phyloP scores from a whole-genome alignment of 1,140 invertebrate genomes.

The Drosophila ogumai region DNA sequence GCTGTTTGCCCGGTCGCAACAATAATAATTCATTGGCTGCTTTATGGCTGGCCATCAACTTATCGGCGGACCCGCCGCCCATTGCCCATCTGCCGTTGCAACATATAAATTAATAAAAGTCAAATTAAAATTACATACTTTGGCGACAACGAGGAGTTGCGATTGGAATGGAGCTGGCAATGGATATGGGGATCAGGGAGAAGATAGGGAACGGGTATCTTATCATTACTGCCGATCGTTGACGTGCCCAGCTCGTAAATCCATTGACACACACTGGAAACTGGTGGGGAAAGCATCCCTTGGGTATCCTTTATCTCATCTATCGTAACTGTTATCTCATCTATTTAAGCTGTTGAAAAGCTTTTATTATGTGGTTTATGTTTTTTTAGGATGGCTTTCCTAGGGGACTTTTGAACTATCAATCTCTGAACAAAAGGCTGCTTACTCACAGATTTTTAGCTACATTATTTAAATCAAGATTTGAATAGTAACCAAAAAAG shows the following conservation, averaged over 20 bases:
- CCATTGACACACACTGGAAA: neutral
- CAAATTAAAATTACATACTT: constrained; percentile 71
- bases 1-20: constrained; percentile 43
- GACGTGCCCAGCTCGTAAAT: constrained; percentile 13
- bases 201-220: constrained; percentile 12
- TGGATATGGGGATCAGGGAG: constrained; percentile 5
- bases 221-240: constrained; percentile 29
- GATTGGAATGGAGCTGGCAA: constrained; percentile 12
- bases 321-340: neutral
- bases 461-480: neutral
- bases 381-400: neutral
- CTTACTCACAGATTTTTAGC: neutral
- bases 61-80: constrained; percentile 58
- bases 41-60: constrained; percentile 79
- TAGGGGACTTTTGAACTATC: neutral
- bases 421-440: constrained; percentile 19
- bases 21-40: constrained; percentile 78
- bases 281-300: neutral
- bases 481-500: neutral
- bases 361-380: neutral
- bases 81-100: constrained; percentile 10
- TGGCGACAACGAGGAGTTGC: constrained; percentile 38
- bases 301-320: neutral
- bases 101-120: constrained; percentile 77
- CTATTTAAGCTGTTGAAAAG: neutral